Base-by-base conservation (phyloP, 2,113 vertebrate genomes). In the Trachemys scripta region DNA sequence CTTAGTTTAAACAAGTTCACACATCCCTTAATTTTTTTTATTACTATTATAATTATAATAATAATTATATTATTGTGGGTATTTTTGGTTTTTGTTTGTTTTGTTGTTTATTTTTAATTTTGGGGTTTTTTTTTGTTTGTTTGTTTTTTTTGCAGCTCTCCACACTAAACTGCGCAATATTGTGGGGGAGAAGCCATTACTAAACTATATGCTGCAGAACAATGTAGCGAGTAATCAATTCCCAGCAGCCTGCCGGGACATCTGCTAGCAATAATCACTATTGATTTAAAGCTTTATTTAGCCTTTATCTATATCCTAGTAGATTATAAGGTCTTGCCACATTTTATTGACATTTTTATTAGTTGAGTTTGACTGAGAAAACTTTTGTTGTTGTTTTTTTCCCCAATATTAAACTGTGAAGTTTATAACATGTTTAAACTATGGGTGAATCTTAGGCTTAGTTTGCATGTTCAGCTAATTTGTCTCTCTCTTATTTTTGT, bases 241-340 rank as follows among this genome's bases (percentile, higher is more conserved):
- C 98, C 98, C 97, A 93, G 98, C 97, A 89, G 94, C 53, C 90
- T 92, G 97, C 97, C 95, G 97, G 98, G 98, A 97, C 97, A 96
- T 98, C 95, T 95, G 98, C 98, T 98, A 98, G 98, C 99, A 99
- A 99, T 99, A 98, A 99, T 99, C 98, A 98, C 98, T 98, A 98
- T 99, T 98, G 99, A 99, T 98, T 98, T 98, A 99, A 99, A 99
- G 99, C 99, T 99, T 99, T 99, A 99, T 96, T 98, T 99, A 98
- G 99, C 97, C 98, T 97, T 98, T 98, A 97, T 98, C 98, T 98
- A 96, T 98, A 97, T 98, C 98, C 90, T 98, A 97, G 92, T 98
- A 98, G 98, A 98, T 97, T 93, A 94, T 98, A 97, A 98, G 98
- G 97, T 99, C 98, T 98, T 98, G 98, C 98, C 98, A 98, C 98